Evolutionary conservation across 2,888 invertebrate genomes (phyloP).

Genomic region (Aquatica leii): DNA sequence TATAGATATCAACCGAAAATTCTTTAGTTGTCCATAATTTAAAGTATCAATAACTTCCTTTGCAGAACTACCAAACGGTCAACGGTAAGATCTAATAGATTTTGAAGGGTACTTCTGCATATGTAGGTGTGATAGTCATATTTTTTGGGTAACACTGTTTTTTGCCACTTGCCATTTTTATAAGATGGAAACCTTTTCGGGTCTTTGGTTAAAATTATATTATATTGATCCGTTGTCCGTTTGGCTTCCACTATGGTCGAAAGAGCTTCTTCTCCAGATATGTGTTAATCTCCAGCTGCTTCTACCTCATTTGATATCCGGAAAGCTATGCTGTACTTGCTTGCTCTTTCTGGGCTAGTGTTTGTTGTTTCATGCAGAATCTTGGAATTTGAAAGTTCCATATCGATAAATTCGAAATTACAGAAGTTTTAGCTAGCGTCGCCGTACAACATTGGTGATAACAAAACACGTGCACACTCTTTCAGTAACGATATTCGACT

Average conservation of each 20-base stretch:
- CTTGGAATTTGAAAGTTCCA: too few relatives aligned
- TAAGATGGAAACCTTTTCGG: constrained; percentile 45
- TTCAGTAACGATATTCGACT: too few relatives aligned
- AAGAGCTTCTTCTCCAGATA: constrained; percentile 45
- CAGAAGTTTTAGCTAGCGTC: too few relatives aligned
- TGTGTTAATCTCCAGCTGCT: too few relatives aligned
- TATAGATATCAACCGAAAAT: constrained; percentile 24
- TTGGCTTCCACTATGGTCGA: constrained; percentile 43
- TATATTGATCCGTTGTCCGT: constrained; percentile 44
- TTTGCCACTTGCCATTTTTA: constrained; percentile 42
- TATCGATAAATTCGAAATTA: too few relatives aligned
- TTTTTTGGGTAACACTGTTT: constrained; percentile 15
- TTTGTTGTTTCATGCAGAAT: constrained; percentile 36
- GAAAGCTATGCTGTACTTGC: constrained; percentile 26
- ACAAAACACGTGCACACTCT: too few relatives aligned
- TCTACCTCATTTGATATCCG: constrained; percentile 18
- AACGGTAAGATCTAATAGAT: constrained; percentile 40
- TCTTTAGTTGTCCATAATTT: constrained; percentile 15
- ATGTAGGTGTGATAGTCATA: constrained; percentile 42
- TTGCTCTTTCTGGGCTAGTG: constrained; percentile 25
- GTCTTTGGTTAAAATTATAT: constrained; percentile 44
- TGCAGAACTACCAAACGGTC: constrained; percentile 29
- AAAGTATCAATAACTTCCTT: background rate
- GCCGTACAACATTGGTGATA: too few relatives aligned
- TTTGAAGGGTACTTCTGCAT: constrained; percentile 40